phyloP scores from a whole-genome alignment of 64 coral and sea anemone species.

The Montipora foliosa region DNA sequence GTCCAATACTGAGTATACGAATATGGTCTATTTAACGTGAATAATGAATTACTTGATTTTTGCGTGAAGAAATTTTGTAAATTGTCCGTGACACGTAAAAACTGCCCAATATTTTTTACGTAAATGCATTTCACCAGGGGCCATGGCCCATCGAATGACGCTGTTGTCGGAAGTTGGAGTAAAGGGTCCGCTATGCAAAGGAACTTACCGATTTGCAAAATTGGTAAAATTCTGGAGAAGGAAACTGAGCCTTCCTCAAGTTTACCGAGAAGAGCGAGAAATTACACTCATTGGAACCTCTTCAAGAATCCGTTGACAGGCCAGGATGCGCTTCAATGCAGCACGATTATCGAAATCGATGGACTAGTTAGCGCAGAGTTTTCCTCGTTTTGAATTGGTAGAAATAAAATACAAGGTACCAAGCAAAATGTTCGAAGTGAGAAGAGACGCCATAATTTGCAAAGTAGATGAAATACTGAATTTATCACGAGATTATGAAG shows the following conservation, averaged over 20 bases:
- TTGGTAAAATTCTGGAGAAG: slow-evolving; percentile 63
- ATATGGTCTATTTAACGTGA: too few relatives aligned
- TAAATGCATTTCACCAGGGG: too few relatives aligned
- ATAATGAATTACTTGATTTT: too few relatives aligned
- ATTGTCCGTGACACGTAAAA: too few relatives aligned
- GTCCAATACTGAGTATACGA: too few relatives aligned
- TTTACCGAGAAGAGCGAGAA: background rate
- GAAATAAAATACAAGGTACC: slow-evolving; percentile 80
- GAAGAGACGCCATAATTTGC: slow-evolving; percentile 85
- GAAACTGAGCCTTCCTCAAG: background rate
- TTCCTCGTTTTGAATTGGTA: slow-evolving; percentile 83
- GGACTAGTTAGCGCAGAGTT: slow-evolving; percentile 59
- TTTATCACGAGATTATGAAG: slow-evolving; percentile 19
- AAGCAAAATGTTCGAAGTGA: slow-evolving; percentile 85
- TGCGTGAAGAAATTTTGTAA: too few relatives aligned
- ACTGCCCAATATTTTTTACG: too few relatives aligned
- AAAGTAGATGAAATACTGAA: slow-evolving; percentile 89
- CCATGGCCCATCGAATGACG: too few relatives aligned
- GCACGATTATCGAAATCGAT: slow-evolving; percentile 61
- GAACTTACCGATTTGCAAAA: slow-evolving; percentile 21
- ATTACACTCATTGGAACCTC: slow-evolving; percentile 65
- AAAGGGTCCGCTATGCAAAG: background rate
- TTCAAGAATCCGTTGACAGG: slow-evolving; percentile 69
- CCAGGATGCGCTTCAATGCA: slow-evolving; percentile 7
- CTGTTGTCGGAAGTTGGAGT: too few relatives aligned